phyloP scores from a whole-genome alignment of 2,113 vertebrate genomes.

The Setophaga coronata region DNA sequence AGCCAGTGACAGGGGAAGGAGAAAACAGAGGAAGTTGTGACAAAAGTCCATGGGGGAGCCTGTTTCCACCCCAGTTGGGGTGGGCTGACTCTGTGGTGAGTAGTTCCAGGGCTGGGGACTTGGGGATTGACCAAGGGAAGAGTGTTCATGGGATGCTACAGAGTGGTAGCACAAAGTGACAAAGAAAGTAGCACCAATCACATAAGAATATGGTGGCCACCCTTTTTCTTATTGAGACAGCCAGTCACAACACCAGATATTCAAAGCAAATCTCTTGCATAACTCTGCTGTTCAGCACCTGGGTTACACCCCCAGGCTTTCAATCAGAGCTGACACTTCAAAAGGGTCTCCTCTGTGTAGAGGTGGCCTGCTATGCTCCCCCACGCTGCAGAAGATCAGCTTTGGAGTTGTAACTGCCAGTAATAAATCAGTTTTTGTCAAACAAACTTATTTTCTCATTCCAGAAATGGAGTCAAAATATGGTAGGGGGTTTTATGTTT shows the following conservation, averaged over 20 bases:
- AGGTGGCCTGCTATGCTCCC: neutral
- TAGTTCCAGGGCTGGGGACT: no score
- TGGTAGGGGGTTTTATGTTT: neutral
- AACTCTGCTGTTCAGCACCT: neutral
- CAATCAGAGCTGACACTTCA: neutral
- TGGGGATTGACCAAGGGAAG: no score
- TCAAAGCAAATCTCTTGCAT: neutral
- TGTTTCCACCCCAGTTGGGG: no score
- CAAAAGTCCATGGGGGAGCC: no score
- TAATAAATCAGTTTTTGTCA: neutral
- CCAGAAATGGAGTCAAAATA: neutral
- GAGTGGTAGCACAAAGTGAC: neutral
- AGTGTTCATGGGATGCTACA: no score
- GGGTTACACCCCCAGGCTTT: neutral
- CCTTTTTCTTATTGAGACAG: neutral
- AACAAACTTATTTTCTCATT: neutral
- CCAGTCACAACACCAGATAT: neutral
- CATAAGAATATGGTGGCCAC: neutral
- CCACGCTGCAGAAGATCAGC: neutral
- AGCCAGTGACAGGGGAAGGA: no score
- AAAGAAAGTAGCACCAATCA: neutral
- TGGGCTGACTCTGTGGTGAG: no score
- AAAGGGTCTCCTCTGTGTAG: neutral
- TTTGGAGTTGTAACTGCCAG: neutral
- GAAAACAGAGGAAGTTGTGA: no score